Percentiles rank a stretch among this genome's conserved stretches.
Conservation (phyloP, 2,113 vertebrate species). For the Nansenia antarctica region DNA sequence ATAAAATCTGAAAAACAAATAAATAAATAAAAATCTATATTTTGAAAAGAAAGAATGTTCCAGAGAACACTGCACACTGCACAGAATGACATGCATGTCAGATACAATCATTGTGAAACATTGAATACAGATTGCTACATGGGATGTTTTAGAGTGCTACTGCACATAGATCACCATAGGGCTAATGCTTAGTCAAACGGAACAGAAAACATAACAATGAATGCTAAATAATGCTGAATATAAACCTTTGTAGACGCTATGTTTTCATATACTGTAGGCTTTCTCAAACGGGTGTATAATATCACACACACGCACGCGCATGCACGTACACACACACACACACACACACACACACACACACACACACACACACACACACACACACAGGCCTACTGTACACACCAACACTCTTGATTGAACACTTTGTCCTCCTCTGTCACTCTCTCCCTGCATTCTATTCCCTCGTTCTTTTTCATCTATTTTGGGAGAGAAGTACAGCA, state of each 20-base stretch:
- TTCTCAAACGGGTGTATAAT: not conserved
- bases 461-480: slow-evolving; percentile 61
- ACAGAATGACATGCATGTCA: too few relatives aligned
- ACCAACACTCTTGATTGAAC: not conserved
- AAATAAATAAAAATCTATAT: too few relatives aligned
- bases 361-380: slow-evolving; percentile 16
- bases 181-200: too few relatives aligned
- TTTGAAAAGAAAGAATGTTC: too few relatives aligned
- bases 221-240: not conserved
- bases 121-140: not conserved
- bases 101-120: too few relatives aligned
- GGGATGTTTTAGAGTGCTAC: not conserved
- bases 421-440: not conserved
- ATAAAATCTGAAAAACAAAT: too few relatives aligned
- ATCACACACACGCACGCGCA: slow-evolving; percentile 19
- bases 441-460: slow-evolving; percentile 30
- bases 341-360: slow-evolving; percentile 29
- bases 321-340: slow-evolving; percentile 33
- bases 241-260: not conserved
- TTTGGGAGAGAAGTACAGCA: slow-evolving; percentile 54
- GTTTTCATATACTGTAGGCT: not conserved
- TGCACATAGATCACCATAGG: too few relatives aligned
- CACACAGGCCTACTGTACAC: slow-evolving; percentile 32
- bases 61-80: too few relatives aligned
- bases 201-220: too few relatives aligned